phyloP scores from a whole-genome alignment of 1,140 invertebrate species.

The Anastrepha ludens region DNA sequence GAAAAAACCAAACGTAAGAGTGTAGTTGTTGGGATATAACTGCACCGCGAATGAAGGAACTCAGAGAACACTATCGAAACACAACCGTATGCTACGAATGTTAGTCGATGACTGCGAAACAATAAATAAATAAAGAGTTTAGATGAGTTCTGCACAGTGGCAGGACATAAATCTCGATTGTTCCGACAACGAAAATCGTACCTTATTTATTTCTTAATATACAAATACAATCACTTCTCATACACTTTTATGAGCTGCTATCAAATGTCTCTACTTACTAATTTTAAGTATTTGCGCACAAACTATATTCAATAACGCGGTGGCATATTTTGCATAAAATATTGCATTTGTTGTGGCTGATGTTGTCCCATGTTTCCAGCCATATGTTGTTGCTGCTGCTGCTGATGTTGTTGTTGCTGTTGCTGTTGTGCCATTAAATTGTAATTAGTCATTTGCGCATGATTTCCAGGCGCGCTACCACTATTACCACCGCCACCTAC shows the following conservation, averaged over 20 bases:
- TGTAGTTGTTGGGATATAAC: no score
- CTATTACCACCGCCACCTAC: background rate
- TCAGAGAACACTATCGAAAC: no score
- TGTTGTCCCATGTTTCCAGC: conserved; percentile 45
- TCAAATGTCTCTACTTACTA: background rate
- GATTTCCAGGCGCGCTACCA: background rate
- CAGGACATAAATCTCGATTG: no score
- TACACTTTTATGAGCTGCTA: background rate
- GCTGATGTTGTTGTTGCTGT: conserved; percentile 55
- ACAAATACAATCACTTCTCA: background rate
- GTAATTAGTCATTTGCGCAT: conserved; percentile 41
- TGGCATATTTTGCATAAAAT: conserved; percentile 50
- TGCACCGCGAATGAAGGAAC: no score
- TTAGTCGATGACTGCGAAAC: no score
- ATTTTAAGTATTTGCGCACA: background rate
- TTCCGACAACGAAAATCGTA: no score
- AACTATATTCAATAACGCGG: background rate
- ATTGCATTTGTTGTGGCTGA: conserved; percentile 49
- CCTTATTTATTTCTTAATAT: conserved; percentile 10
- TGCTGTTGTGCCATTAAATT: conserved; percentile 51
- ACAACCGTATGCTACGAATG: no score
- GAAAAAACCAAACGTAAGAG: no score
- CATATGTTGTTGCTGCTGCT: conserved; percentile 63
- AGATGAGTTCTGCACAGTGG: no score
- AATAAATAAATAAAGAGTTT: no score